phyloP scores from a whole-genome alignment of 2,797 vertebrate species.

The Champsocephalus gunnari region DNA sequence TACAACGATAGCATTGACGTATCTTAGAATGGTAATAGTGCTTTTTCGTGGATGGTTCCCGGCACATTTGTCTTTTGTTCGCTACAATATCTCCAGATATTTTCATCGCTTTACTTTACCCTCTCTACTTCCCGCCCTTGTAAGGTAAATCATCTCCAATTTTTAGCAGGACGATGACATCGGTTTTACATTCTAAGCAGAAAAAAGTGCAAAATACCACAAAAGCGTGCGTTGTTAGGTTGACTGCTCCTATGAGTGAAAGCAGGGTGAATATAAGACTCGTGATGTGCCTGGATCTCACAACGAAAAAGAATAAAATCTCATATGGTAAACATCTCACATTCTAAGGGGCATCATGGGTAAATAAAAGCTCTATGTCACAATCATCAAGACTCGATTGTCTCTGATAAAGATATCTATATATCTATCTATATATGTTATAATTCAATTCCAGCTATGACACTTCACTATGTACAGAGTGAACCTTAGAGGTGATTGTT shows the following conservation, averaged over 20 bases:
- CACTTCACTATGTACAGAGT: conserved; percentile 77
- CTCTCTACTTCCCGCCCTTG: conserved; percentile 38
- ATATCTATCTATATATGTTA: conserved; percentile 64
- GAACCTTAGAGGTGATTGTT: conserved; percentile 54
- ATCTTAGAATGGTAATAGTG: conserved; percentile 19
- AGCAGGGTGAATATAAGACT: conserved; percentile 39
- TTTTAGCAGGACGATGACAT: conserved; percentile 24
- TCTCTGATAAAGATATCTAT: conserved; percentile 80
- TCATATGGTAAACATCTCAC: conserved; percentile 55
- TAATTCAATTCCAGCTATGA: conserved; percentile 71
- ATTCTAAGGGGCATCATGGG: conserved; percentile 61
- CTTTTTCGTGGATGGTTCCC: conserved; percentile 13
- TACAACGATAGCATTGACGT: conserved; percentile 23
- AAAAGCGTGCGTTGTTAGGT: conserved; percentile 42
- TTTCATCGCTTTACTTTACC: not conserved
- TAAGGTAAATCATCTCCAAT: conserved; percentile 10
- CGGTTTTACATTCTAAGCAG: conserved; percentile 74
- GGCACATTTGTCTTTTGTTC: conserved; percentile 25
- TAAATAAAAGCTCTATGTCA: conserved; percentile 74
- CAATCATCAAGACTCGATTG: conserved; percentile 81
- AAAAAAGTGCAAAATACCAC: conserved; percentile 80
- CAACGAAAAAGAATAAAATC: conserved; percentile 36
- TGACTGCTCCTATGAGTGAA: conserved; percentile 22
- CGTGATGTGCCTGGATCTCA: conserved; percentile 45
- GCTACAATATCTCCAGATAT: conserved; percentile 10